Base-by-base conservation (phyloP, 2,888 invertebrate genomes). In the Helleia helle region DNA sequence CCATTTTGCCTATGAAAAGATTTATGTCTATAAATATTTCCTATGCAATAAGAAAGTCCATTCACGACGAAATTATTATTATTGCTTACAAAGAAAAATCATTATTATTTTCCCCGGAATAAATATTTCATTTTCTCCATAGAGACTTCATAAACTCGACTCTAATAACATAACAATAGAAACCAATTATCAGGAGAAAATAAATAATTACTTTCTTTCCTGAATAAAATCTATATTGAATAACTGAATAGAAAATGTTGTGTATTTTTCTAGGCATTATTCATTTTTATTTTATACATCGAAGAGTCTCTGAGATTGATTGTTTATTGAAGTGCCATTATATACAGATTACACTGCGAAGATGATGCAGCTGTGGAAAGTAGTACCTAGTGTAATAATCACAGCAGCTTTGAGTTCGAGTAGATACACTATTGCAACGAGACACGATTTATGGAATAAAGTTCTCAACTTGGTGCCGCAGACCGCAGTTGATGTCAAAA, bases 121-220 rank as follows among this genome's bases (percentile, higher is more conserved):
- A 17, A 31, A 18, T 22, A 22, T 34, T 34, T 22, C 34, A 8
- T 22, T 22, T 22, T 18, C 22, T 8, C 4, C n/a, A n/a, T n/a
- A n/a, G n/a, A 22, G 22, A 12, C 34, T 34, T 22, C 34, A 34
- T 34, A 34, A 34, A 34, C 34, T 34, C n/a, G 22, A 34, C 8
- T 34, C 34, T 34, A 12, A 34, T 34, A 30, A 12, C 6, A 12
- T 18, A 22, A 22, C 34, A 34, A 34, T 34, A 34, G 18, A 18
- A 34, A 34, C 34, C 34, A 34, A 34, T 34, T 34, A 34, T 18
- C 7, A 12, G 34, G 11, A 34, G 34, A 34, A 22, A 34, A 22
- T 22, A 22, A 34, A 31, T 31, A 31, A 34, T 34, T 22, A 34
- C 12, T 22, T 34, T 8, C 22, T 3, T 8, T 17, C 18, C 12